Conservation (phyloP, 2,888 invertebrate species). For the Acleris emargana region DNA sequence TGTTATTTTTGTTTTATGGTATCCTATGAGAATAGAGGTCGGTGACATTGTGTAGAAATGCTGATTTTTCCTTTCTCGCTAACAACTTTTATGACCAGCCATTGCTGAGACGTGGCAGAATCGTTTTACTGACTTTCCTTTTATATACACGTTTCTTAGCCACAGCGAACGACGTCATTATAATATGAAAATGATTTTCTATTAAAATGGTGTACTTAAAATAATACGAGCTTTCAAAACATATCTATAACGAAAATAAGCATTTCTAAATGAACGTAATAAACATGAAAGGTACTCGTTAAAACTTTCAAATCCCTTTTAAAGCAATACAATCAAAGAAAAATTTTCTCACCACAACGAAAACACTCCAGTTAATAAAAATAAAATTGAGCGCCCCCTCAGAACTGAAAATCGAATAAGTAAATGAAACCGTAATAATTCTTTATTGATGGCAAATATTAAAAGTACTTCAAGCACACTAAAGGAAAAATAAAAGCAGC, state of each 20-base stretch:
- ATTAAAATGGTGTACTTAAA: slow-evolving; percentile 33
- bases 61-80: slow-evolving; percentile 11
- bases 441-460: slow-evolving; percentile 29
- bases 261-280: too few species aligned
- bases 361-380: too few species aligned
- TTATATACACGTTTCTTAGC: slow-evolving; percentile 4
- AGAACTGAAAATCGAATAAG: too few species aligned
- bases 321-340: too few species aligned
- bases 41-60: slow-evolving; percentile 12
- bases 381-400: too few species aligned
- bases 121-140: slow-evolving; percentile 5
- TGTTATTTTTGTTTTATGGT: not conserved
- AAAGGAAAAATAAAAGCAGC: slow-evolving; percentile 37
- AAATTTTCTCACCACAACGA: too few species aligned
- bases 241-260: too few species aligned
- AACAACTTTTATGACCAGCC: slow-evolving; percentile 4
- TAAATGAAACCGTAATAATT: too few species aligned
- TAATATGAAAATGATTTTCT: not conserved
- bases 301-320: too few species aligned
- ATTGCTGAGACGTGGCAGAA: slow-evolving; percentile 8
- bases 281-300: too few species aligned
- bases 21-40: slow-evolving; percentile 14
- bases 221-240: not conserved
- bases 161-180: slow-evolving; percentile 1
- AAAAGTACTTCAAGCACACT: slow-evolving; percentile 39